Base-by-base conservation (phyloP, 2,888 invertebrate species). In the Parapristionchus giblindavisi region DNA sequence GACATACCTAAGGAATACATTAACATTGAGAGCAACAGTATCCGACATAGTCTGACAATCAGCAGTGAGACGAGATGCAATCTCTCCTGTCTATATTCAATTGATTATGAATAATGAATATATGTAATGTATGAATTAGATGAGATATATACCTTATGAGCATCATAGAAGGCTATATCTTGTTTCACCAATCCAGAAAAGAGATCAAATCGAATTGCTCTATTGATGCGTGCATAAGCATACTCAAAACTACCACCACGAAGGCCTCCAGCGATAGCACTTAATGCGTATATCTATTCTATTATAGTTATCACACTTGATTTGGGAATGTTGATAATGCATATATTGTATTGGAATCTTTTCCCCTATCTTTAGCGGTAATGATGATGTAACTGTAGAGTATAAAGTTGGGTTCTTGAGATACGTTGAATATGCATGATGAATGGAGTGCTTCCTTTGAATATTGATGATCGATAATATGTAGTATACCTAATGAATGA, bases 101-200 rank as follows among this genome's bases (percentile, higher is more conserved):
- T 11, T 40, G 1, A 24, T 76, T 27, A n/a, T 52, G 29, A 48
- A 38, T 4, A 51, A 1, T 2, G 2, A 29, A 14, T 8, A 43
- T 43, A 43, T 8, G 17, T 17, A 17, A 43, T 43, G 43, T 8
- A 43, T 43, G 8, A 17, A 14, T 14, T 43, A 43, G 43, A 43
- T 17, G 17, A 43, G 17, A 14, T 17, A n/a, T 24, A 95, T 95
- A 76, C 89, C 89, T 88, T 88, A 70, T 87, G 87, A 29, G 81
- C 84, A 79, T 89, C 89, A 77, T 87, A 89, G 81, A 89, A 89
- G 6, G 88, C 89, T 8, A 89, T 87, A 66, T 89, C 89, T 77
- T 89, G 89, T 24, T 82, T 78, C 54, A 89, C 83, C 24, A 89
- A 78, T 36, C 88, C 86, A 11, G 82, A 63, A 82, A 89, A 89